A percentile compares a stretch with the other conserved stretches of the same genome.
Conservation (phyloP, 1,140 invertebrate genomes). For the Pemphigus obesinymphae region DNA sequence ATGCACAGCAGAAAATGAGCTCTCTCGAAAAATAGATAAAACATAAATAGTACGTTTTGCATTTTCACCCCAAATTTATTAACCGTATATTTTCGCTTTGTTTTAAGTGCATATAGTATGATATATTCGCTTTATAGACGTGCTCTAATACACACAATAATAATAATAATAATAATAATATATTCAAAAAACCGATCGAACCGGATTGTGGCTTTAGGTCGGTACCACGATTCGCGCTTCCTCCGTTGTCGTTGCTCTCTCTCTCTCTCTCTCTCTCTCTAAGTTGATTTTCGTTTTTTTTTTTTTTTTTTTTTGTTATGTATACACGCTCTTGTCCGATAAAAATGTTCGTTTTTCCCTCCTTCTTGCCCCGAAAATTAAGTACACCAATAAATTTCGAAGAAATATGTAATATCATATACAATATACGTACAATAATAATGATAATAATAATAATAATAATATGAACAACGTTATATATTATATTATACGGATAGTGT, state of each 20-base stretch:
- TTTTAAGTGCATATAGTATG: too few relatives aligned
- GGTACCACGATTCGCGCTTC: neutral
- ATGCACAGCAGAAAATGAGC: too few relatives aligned
- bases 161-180: neutral
- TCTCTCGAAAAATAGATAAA: too few relatives aligned
- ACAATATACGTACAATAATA: too few relatives aligned
- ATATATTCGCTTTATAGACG: too few relatives aligned
- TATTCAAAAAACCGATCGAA: neutral
- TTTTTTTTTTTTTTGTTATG: neutral
- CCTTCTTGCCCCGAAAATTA: neutral
- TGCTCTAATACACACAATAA: too few relatives aligned
- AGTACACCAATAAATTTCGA: conserved; percentile 23
- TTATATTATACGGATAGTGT: neutral
- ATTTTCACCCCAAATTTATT: too few relatives aligned
- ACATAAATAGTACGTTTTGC: too few relatives aligned
- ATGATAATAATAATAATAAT: too few relatives aligned
- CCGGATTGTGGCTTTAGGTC: neutral
- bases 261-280: too few relatives aligned
- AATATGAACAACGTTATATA: neutral
- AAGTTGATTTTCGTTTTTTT: too few relatives aligned
- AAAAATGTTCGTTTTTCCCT: neutral
- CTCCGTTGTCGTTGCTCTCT: neutral
- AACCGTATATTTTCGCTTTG: too few relatives aligned
- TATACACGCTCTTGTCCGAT: neutral
- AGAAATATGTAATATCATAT: neutral